Percentiles rank a stretch among this genome's conserved stretches.
These are phyloP conservation scores for Antechinus stuartii DNA, from an alignment of 2,113 vertebrate species.

Conservation along the genomic window DNA sequence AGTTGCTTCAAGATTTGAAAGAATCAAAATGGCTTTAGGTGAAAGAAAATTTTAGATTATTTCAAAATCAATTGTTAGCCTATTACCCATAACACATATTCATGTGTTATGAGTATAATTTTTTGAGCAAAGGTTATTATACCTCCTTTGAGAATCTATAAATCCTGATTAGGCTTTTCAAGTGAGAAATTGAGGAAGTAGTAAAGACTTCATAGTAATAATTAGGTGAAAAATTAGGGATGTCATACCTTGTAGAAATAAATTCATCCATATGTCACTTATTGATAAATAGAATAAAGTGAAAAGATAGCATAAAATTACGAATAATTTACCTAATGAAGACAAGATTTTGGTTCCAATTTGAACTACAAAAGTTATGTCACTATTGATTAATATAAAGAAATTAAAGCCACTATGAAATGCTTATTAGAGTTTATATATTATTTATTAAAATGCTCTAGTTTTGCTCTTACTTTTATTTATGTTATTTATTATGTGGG, in stretches of 20 bases:
- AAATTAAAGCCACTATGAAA: neutral
- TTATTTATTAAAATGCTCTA: constrained; percentile 9
- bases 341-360: neutral
- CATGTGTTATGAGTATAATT: neutral
- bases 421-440: constrained; percentile 19
- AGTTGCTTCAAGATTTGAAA: neutral
- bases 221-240: constrained; percentile 5
- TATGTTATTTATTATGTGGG: neutral
- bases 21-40: neutral
- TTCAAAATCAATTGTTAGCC: neutral
- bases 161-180: constrained; percentile 29
- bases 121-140: neutral
- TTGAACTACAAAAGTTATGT: neutral
- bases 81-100: neutral
- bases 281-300: neutral
- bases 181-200: neutral
- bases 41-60: neutral
- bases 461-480: constrained; percentile 19
- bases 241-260: neutral
- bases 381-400: neutral
- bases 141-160: constrained; percentile 14
- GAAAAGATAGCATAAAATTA: neutral
- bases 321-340: neutral
- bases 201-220: neutral
- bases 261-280: neutral